A percentile compares a stretch with the other conserved stretches of the same genome.
These are phyloP conservation scores for Botrylloides violaceus DNA, from an alignment of 23 tunicate species.

Conservation along the genomic window DNA sequence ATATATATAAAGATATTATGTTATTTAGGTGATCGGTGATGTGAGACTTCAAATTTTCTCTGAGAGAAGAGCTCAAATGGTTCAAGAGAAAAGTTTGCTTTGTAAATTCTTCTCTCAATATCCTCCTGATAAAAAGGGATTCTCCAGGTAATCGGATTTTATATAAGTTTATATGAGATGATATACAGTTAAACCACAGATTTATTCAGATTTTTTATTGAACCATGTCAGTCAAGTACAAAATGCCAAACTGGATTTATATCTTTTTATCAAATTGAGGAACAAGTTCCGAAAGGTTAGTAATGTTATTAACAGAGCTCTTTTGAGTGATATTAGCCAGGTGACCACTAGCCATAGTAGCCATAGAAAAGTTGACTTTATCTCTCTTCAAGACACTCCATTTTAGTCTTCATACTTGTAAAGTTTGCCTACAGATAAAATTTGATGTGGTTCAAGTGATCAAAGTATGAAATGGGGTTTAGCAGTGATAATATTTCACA, in stretches of 20 bases:
- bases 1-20: too few relatives aligned
- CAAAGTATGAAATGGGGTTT: too few relatives aligned
- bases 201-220: constrained; percentile 38
- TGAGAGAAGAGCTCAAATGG: constrained; percentile 26
- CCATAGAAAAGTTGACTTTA: too few relatives aligned
- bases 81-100: constrained; percentile 42
- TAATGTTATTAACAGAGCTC: background rate
- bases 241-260: constrained; percentile 42
- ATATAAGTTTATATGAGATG: background rate
- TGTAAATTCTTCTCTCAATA: constrained; percentile 53
- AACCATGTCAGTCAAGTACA: constrained; percentile 1
- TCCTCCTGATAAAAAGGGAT: constrained; percentile 67
- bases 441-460: too few relatives aligned
- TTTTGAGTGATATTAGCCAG: background rate
- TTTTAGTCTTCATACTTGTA: too few relatives aligned
- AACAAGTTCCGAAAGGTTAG: constrained; percentile 21
- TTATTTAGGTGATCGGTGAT: constrained; percentile 42
- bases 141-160: constrained; percentile 22
- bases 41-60: constrained; percentile 30
- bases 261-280: constrained; percentile 50
- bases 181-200: background rate
- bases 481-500: too few relatives aligned
- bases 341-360: too few relatives aligned
- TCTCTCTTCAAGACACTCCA: too few relatives aligned
- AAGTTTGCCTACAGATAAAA: too few relatives aligned